A percentile compares a stretch with the other conserved stretches of the same genome.
phyloP scores from a whole-genome alignment of 1,140 invertebrate genomes.

The Nephila pilipes region DNA sequence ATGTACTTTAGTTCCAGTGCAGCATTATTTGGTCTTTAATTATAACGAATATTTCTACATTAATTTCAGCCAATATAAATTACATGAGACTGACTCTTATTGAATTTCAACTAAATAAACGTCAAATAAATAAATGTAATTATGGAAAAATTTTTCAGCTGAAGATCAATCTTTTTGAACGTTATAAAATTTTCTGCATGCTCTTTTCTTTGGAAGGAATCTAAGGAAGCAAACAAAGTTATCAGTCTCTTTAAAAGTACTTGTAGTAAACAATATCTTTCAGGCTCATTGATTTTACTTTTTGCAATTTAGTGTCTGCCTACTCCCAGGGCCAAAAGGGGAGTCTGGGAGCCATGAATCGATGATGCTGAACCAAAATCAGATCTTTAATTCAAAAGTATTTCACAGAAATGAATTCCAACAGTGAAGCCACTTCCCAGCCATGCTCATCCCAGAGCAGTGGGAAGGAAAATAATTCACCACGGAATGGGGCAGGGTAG shows the following conservation, averaged over 20 bases:
- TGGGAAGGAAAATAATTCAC: conserved; percentile 26
- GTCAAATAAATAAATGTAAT: too few species aligned
- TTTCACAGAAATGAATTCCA: conserved; percentile 43
- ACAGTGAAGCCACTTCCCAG: not conserved
- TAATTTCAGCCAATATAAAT: too few species aligned
- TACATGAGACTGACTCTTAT: too few species aligned
- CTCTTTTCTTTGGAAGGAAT: not conserved
- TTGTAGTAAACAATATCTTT: conserved; percentile 28
- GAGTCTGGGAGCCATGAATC: not conserved
- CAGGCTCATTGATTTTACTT: not conserved
- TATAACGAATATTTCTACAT: too few species aligned
- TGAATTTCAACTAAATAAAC: too few species aligned
- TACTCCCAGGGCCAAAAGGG: too few species aligned
- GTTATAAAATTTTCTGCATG: not conserved
- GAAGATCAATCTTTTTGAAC: too few species aligned
- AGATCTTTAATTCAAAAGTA: conserved; percentile 66
- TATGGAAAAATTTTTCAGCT: too few species aligned
- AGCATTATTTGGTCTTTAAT: too few species aligned
- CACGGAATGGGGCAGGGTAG: not conserved
- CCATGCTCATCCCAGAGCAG: not conserved
- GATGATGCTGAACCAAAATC: conserved; percentile 35
- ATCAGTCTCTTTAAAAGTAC: not conserved
- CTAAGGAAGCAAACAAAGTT: not conserved
- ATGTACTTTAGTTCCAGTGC: too few species aligned
- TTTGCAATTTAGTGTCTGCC: not conserved